Base-by-base conservation (phyloP, 1,140 invertebrate genomes). In the Meloidogyne hapla region DNA sequence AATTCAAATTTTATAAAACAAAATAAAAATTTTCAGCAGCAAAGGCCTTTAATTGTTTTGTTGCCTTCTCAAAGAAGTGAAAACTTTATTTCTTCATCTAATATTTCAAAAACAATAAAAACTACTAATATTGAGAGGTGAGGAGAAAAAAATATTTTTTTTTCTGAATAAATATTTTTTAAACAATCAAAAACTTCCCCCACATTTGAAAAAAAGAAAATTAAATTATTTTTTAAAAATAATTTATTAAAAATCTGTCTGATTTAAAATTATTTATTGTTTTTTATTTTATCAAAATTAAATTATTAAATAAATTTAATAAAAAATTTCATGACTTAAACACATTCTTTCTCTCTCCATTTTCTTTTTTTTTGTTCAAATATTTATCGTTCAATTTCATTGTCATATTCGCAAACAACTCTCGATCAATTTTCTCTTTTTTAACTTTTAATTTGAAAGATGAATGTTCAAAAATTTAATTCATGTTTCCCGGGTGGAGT, bases 401-500 rank as follows among this genome's bases (percentile, higher is more conserved):
- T 33, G 33, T 33, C 18, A 56, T 56, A 56, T 56, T 56, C 48
- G 48, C 48, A 56, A 56, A 56, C 48, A 56, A 56, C n/a, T 56
- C 48, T 56, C 48, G n/a, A 56, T 56, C 48, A 56, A 56, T 56
- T n/a, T 56, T 56, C n/a, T 21, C 48, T 56, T 56, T 56, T 56
- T 45, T 15, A 45, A n/a, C 1, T 6, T 56, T 56, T 21, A n/a
- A 42, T 15, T 56, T 56, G 18, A 56, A 56, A n/a, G 18, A 56
- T 56, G 18, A 56, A 56, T 18, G 48, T 56, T 56, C 48, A 56
- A 56, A 48, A 48, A 48, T 2, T 15, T 15, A 5, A 18, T 48
- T 56, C 18, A 15, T 45, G 13, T 45, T 15, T 45, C 42, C n/a
- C n/a, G n/a, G n/a, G n/a, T n/a, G n/a, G n/a, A n/a, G n/a, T n/a